A percentile compares a stretch with the other conserved stretches of the same genome.
Conservation (phyloP, 2,113 vertebrate species). For the Plestiodon gilberti region DNA sequence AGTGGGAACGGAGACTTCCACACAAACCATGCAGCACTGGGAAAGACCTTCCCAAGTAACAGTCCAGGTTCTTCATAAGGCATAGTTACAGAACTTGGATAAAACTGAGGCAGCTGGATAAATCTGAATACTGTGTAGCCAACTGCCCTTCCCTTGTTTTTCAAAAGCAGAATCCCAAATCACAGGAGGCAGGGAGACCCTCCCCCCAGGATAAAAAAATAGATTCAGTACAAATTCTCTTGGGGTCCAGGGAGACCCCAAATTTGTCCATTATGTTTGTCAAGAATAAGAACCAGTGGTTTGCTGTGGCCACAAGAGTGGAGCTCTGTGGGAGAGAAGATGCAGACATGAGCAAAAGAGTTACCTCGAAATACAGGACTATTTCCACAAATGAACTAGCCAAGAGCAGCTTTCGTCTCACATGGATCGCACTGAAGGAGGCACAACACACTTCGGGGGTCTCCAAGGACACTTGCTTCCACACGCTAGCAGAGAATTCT, state of each 20-base stretch:
- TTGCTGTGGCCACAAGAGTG: slow-evolving; percentile 35
- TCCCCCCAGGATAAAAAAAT: slow-evolving; percentile 18
- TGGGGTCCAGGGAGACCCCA: slow-evolving; percentile 25
- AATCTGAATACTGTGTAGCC: slow-evolving; percentile 1
- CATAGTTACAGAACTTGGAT: slow-evolving; percentile 11
- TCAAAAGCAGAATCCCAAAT: slow-evolving; percentile 6
- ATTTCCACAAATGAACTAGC: slow-evolving; percentile 88
- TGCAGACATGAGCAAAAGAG: slow-evolving; percentile 89
- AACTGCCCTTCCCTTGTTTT: background rate
- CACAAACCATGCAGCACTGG: slow-evolving; percentile 1
- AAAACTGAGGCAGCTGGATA: slow-evolving; percentile 12
- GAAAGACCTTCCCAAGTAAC: slow-evolving; percentile 1
- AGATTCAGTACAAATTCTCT: slow-evolving; percentile 14
- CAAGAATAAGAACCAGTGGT: slow-evolving; percentile 8
- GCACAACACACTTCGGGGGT: slow-evolving; percentile 83
- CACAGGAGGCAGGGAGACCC: slow-evolving; percentile 12
- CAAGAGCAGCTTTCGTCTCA: slow-evolving; percentile 88
- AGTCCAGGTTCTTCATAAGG: slow-evolving; percentile 12
- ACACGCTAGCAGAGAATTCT: slow-evolving; percentile 85
- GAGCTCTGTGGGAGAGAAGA: slow-evolving; percentile 76
- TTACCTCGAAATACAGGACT: slow-evolving; percentile 90
- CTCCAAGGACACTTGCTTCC: slow-evolving; percentile 88
- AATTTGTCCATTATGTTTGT: slow-evolving; percentile 4
- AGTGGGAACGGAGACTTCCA: slow-evolving; percentile 14
- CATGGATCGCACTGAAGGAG: slow-evolving; percentile 85